phyloP scores from a whole-genome alignment of 1,140 invertebrate species.

The Euwallacea fornicatus region DNA sequence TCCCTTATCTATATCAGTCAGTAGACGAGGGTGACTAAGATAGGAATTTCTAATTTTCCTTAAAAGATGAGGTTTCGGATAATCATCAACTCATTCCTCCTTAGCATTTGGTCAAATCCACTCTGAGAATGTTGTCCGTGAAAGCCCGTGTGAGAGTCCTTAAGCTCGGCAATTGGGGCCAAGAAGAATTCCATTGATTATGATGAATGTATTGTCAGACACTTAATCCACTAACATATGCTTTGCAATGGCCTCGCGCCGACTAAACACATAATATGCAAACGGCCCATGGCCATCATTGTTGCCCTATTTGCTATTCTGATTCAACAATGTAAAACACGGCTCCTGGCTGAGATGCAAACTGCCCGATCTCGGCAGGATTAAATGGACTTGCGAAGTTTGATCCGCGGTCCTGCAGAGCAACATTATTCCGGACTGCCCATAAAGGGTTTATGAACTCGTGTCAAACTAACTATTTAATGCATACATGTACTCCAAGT shows the following conservation, averaged over 20 bases:
- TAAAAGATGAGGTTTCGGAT: too few species aligned
- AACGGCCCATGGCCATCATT: background rate
- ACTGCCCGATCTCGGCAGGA: constrained; percentile 23
- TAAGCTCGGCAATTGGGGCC: too few species aligned
- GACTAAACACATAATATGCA: constrained; percentile 1
- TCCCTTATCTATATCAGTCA: too few species aligned
- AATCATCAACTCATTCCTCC: too few species aligned
- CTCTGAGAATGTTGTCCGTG: too few species aligned
- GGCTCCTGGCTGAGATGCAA: constrained; percentile 24
- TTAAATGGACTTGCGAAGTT: constrained; percentile 33
- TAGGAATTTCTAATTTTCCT: too few species aligned
- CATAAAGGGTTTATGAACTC: constrained; percentile 27
- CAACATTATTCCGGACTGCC: constrained; percentile 20
- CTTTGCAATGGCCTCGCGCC: background rate
- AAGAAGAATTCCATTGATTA: too few species aligned
- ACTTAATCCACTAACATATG: background rate
- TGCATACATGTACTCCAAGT: constrained; percentile 14
- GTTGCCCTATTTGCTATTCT: constrained; percentile 18
- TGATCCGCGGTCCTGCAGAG: constrained; percentile 26
- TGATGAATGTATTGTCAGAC: too few species aligned
- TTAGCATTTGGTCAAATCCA: too few species aligned
- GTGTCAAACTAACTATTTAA: constrained; percentile 27
- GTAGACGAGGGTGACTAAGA: too few species aligned
- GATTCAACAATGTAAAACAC: constrained; percentile 24
- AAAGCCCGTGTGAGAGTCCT: too few species aligned